phyloP scores from a whole-genome alignment of 2,797 vertebrate genomes.

The Tragopan temminckii region DNA sequence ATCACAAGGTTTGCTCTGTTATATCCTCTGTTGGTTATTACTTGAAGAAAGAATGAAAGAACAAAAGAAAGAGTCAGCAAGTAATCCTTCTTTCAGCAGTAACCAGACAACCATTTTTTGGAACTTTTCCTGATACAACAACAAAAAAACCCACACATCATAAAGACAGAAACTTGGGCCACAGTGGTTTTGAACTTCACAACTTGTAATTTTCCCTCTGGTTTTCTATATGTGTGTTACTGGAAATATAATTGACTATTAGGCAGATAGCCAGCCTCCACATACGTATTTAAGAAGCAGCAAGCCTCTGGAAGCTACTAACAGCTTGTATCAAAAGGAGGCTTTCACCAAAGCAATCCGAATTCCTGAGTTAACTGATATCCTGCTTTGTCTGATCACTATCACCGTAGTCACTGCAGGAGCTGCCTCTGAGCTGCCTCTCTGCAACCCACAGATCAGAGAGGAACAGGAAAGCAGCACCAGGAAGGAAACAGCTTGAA shows the following conservation, averaged over 20 bases:
- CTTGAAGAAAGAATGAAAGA: not conserved
- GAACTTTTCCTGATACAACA: constrained; percentile 17
- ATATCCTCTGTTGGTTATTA: not conserved
- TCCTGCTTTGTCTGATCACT: not conserved
- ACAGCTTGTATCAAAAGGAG: not conserved
- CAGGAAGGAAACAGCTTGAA: not conserved
- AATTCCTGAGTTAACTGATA: not conserved
- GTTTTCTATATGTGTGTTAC: not conserved
- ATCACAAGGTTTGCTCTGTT: not conserved
- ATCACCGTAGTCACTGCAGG: not conserved
- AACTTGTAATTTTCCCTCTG: not conserved
- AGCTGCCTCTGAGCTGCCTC: not conserved
- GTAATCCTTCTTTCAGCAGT: not conserved
- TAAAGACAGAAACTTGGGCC: constrained; percentile 41
- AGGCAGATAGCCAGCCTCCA: not conserved
- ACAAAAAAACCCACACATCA: not conserved
- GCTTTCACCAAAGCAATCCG: not conserved
- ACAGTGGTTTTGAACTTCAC: not conserved
- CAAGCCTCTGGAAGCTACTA: not conserved
- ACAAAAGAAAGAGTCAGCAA: not conserved
- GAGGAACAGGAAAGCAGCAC: fast-evolving
- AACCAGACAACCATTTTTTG: constrained; percentile 20
- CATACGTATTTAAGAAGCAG: not conserved
- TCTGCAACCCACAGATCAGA: fast-evolving
- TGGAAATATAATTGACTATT: not conserved